Evolutionary conservation across 2,888 invertebrate species (phyloP), one percentile per base, ranked within the genome.

Genomic region (Boloria selene): DNA sequence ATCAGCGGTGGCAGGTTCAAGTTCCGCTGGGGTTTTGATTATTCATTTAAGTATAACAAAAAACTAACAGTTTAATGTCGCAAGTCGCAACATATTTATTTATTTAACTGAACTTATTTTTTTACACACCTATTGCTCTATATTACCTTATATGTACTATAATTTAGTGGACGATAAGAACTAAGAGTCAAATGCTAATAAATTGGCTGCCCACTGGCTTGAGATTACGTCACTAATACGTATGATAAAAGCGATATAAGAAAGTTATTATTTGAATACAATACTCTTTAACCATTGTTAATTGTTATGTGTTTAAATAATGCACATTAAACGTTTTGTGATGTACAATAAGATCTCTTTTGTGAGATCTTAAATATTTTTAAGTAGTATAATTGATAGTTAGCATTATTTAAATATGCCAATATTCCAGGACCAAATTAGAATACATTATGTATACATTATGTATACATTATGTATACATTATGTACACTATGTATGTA

Each of bases 181-280:
- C n/a, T 45, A 31, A 18, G 58, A 63, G 54, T 67, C 60, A 55
- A 58, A 65, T 67, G 55, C 56, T 64, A 64, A 70, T 68, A 55
- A 17, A 69, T 62, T 58, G 54, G 68, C 63, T 63, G 45, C 71
- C 71, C 68, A 72, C 70, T 60, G 63, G 38, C 49, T 13, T 22
- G 22, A 59, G 62, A 49, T 64, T 49, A 55, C 63, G 60, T 68
- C 70, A 70, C 54, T 59, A 45, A 47, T 47, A 55, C 18, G 16
- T 52, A 56, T 51, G 54, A 59, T 54, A 53, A 56, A 58, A 49
- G 53, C 52, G 52, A 47, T 64, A 52, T 59, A 59, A 18, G 38
- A 64, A 49, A 59, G 47, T 58, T 52, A 64, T 65, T 65, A 68
- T 68, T 68, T 68, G 68, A 68, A 68, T 68, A 68, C 68, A 68